Conservation (phyloP, 2,113 vertebrate genomes). For the Mesoclemmys tuberculata region DNA sequence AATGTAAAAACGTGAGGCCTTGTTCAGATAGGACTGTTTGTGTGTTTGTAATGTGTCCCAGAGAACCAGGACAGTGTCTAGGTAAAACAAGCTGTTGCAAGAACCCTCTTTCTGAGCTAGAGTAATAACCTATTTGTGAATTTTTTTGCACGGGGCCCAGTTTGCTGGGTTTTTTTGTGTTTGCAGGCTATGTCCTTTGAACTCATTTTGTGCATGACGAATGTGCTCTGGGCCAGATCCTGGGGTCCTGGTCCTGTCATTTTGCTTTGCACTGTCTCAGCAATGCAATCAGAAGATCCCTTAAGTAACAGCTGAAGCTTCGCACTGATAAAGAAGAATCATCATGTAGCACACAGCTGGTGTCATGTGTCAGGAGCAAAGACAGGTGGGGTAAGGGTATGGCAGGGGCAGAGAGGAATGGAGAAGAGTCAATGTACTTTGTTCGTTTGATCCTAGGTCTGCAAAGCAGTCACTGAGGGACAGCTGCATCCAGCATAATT, state of each 20-base stretch:
- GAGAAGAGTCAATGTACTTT: neutral
- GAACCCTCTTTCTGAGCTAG: neutral
- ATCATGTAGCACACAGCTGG: neutral
- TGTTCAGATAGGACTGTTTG: neutral
- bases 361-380: neutral
- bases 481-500: neutral
- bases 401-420: neutral
- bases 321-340: neutral
- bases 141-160: neutral
- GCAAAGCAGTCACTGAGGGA: neutral
- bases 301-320: neutral
- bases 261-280: neutral
- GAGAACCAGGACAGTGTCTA: neutral
- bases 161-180: neutral
- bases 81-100: neutral
- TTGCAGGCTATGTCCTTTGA: neutral
- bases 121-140: neutral
- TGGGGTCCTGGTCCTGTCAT: neutral
- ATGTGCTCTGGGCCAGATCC: neutral
- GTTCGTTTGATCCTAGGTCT: neutral
- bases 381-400: neutral
- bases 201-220: accelerated
- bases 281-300: neutral
- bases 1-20: neutral
- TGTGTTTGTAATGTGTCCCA: neutral